These are phyloP conservation scores for Drosophila greeni DNA, from an alignment of 2,888 invertebrate species.

Conservation along the genomic window DNA sequence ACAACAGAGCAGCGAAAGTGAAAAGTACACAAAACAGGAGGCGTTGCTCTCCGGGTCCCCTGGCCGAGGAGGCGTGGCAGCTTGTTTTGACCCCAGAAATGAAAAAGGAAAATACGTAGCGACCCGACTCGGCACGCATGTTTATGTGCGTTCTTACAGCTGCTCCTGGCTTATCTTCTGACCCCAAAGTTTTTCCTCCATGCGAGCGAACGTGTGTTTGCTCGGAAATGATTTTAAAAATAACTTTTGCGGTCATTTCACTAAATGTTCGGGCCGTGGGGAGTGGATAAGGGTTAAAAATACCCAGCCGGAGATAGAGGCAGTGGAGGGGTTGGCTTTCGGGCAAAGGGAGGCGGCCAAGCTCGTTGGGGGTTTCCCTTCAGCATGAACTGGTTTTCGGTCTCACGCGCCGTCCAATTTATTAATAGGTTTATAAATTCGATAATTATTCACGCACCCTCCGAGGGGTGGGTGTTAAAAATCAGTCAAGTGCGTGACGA, in stretches of 20 bases:
- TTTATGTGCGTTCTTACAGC: slow-evolving; percentile 69
- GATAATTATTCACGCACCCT: neutral
- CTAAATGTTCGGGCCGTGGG: slow-evolving; percentile 55
- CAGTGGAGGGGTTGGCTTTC: neutral
- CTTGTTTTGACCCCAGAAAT: slow-evolving; percentile 31
- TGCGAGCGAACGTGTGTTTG: slow-evolving; percentile 27
- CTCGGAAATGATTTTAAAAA: slow-evolving; percentile 64
- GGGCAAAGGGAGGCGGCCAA: neutral
- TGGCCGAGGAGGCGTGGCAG: slow-evolving; percentile 14
- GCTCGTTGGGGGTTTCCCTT: neutral
- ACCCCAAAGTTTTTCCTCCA: slow-evolving; percentile 26
- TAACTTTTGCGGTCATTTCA: slow-evolving; percentile 69
- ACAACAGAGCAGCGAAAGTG: slow-evolving; percentile 27
- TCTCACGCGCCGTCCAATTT: slow-evolving; percentile 14
- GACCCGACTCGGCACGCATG: slow-evolving; percentile 59
- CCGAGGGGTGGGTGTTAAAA: neutral
- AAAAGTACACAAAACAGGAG: slow-evolving; percentile 55
- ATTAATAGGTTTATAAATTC: slow-evolving; percentile 25
- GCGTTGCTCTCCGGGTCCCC: neutral
- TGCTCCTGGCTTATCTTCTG: slow-evolving; percentile 62
- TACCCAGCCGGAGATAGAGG: slow-evolving; percentile 3
- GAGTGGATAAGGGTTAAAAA: slow-evolving; percentile 34
- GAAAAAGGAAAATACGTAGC: neutral
- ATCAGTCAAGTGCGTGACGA: neutral
- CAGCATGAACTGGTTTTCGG: slow-evolving; percentile 10